Evolutionary conservation across 1,140 invertebrate species (phyloP), one percentile per base, ranked within the genome.

Genomic region (Plutomurus gul): DNA sequence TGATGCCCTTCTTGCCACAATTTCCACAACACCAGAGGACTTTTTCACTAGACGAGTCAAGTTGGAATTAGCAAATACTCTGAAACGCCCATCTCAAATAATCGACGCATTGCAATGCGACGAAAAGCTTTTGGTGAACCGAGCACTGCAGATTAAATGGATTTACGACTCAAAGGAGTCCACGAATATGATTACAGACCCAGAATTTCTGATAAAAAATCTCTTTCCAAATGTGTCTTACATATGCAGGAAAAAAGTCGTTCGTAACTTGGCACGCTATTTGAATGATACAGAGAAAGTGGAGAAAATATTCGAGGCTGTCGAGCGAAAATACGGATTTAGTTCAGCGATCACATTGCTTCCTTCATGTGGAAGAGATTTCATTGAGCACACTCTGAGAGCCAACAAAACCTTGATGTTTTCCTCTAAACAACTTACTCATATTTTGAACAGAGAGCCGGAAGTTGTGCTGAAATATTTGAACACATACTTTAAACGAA

Each of bases 221-320:
- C 18, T 79, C 13, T 79, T 79, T 39, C 78, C 78, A 3, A 51
- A 43, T 22, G 40, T 79, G 20, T 75, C 72, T 16, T 76, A 70
- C 33, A 37, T 43, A 18, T 70, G 49, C 8, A 18, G 72, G 30
- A 75, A 75, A 39, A 56, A 25, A 18, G 37, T 79, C 11, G 25
- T 79, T 16, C 25, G 49, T 18, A 47, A 46, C 16, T 16, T 79
- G 7, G 51, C 51, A 8, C 74, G 43, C 10, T 71, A 70, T 46
- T 70, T 72, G 16, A 65, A 79, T 16, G 78, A 79, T 47, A 39
- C 56, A 10, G 13, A 70, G 10, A 37, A 43, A 65, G 43, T 71
- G 0, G 43, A 70, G 16, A 56, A 30, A 18, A 43, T 79, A 18
- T 79, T 74, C 20, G 25, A 74, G 16, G 39, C 56, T 36, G 25